phyloP scores from a whole-genome alignment of 23 tunicate genomes.

The Diplosoma virens region DNA sequence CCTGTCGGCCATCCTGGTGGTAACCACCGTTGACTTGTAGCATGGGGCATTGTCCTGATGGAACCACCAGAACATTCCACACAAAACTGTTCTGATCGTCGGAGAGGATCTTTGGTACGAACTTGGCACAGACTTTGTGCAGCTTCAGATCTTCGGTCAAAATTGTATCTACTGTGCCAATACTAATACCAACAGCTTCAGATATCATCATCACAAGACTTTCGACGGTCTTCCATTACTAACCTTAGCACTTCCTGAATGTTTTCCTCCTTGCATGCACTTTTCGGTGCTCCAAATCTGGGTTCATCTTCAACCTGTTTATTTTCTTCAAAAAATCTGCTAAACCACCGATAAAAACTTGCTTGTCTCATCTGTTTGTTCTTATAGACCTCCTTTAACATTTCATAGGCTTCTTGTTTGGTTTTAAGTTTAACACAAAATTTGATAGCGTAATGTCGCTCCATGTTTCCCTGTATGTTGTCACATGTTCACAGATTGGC shows the following conservation, averaged over 20 bases:
- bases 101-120: slow-evolving; percentile 18
- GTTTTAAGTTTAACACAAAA: slow-evolving; percentile 15
- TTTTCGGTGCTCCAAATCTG: slow-evolving; percentile 23
- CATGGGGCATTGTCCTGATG: slow-evolving; percentile 26
- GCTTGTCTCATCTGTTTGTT: slow-evolving; percentile 14
- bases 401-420: background rate
- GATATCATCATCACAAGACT: slow-evolving; percentile 1
- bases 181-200: slow-evolving; percentile 16
- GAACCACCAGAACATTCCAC: slow-evolving; percentile 16
- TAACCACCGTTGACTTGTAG: slow-evolving; percentile 11
- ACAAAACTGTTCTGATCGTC: slow-evolving; percentile 12
- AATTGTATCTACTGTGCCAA: slow-evolving; percentile 22
- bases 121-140: slow-evolving; percentile 14
- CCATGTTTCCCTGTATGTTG: background rate
- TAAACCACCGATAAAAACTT: slow-evolving; percentile 22
- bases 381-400: slow-evolving; percentile 5
- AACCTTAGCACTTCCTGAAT: slow-evolving; percentile 16
- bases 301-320: slow-evolving; percentile 20
- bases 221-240: slow-evolving; percentile 11
- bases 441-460: slow-evolving; percentile 15
- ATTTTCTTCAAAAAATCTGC: slow-evolving; percentile 16
- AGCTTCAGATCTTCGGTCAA: slow-evolving; percentile 14
- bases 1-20: slow-evolving; percentile 18
- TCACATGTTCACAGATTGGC: slow-evolving; percentile 4
- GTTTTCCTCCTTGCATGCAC: slow-evolving; percentile 17